Evolutionary conservation across 2,113 vertebrate species (phyloP).

Genomic region (Otus sunia): DNA sequence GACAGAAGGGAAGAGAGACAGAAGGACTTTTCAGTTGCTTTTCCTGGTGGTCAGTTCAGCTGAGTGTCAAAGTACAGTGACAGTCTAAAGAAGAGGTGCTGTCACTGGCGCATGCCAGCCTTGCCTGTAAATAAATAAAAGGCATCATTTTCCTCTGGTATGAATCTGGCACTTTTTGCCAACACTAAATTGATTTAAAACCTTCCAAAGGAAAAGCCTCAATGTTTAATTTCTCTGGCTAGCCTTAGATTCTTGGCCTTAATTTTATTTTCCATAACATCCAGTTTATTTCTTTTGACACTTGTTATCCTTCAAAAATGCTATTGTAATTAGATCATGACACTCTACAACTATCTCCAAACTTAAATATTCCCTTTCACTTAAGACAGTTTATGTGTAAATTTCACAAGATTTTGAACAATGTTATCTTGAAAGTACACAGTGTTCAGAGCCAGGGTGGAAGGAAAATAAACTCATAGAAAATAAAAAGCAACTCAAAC

Average conservation of each 20-base stretch:
- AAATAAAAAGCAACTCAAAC: constrained; percentile 38
- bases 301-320: constrained; percentile 43
- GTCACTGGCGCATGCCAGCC: background rate
- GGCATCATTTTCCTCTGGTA: constrained; percentile 49
- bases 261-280: constrained; percentile 47
- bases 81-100: background rate
- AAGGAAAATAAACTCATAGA: constrained; percentile 54
- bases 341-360: constrained; percentile 8
- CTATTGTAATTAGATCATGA: constrained; percentile 53
- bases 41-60: constrained; percentile 40
- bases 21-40: constrained; percentile 32
- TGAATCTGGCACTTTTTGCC: constrained; percentile 4
- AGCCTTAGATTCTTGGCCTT: constrained; percentile 41
- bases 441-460: constrained; percentile 10
- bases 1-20: constrained; percentile 29
- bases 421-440: constrained; percentile 46
- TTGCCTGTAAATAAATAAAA: constrained; percentile 40
- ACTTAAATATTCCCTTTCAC: constrained; percentile 48
- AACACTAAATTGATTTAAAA: constrained; percentile 48
- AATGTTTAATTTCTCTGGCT: constrained; percentile 47
- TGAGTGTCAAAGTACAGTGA: background rate
- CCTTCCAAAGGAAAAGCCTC: constrained; percentile 54
- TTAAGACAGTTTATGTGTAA: constrained; percentile 21
- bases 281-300: constrained; percentile 22
- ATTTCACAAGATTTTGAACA: constrained; percentile 51